phyloP scores from a whole-genome alignment of 2,113 vertebrate genomes.

The Ginglymostoma cirratum region DNA sequence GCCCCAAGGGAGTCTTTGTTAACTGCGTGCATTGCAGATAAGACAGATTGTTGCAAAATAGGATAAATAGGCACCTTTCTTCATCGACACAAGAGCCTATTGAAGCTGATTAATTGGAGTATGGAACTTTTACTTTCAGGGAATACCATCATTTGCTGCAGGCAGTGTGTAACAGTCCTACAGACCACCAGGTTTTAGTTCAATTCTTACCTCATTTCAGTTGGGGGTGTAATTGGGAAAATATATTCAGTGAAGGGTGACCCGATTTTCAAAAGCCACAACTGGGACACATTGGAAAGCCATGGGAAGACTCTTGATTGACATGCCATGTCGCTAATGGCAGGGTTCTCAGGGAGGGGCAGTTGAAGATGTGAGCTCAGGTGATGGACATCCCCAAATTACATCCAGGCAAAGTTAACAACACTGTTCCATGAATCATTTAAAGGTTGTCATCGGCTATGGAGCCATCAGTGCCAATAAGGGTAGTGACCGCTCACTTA shows the following conservation, averaged over 20 bases:
- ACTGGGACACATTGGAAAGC: too few relatives aligned
- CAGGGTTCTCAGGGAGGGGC: too few relatives aligned
- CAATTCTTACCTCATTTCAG: background rate
- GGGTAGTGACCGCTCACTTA: too few relatives aligned
- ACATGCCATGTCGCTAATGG: too few relatives aligned
- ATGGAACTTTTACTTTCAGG: background rate
- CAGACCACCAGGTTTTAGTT: background rate
- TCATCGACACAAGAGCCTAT: background rate
- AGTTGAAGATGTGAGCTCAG: too few relatives aligned
- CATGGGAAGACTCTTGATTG: too few relatives aligned
- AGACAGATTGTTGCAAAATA: background rate
- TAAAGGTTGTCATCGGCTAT: too few relatives aligned
- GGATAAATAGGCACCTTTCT: background rate
- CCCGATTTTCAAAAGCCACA: too few relatives aligned
- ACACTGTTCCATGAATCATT: too few relatives aligned
- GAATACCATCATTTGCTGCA: background rate
- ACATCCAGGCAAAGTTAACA: too few relatives aligned
- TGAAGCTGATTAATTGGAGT: background rate
- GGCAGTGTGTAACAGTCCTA: background rate
- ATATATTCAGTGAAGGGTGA: background rate
- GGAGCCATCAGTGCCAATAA: too few relatives aligned
- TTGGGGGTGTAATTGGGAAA: background rate
- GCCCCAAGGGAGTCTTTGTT: background rate
- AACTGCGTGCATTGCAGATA: background rate
- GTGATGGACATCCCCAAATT: too few relatives aligned